Conservation (phyloP, 2,797 vertebrate species). For the Siniperca obscura region DNA sequence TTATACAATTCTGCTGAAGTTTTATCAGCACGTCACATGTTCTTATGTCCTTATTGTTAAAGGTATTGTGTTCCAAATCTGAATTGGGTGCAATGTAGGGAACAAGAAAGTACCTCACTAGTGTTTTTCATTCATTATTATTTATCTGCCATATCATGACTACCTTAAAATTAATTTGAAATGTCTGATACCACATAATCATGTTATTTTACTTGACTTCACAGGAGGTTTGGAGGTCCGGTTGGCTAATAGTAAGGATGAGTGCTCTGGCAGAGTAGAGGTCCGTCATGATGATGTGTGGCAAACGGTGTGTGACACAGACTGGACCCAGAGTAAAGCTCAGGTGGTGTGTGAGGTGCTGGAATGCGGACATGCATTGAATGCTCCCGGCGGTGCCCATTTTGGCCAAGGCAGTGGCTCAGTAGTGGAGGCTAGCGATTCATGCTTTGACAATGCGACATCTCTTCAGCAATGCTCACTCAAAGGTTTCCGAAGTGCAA, state of each 20-base stretch:
- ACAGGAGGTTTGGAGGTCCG: conserved; percentile 70
- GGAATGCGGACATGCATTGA: conserved; percentile 65
- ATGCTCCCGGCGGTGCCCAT: neutral
- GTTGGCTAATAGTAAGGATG: conserved; percentile 36
- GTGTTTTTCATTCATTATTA: neutral
- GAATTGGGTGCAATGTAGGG: neutral
- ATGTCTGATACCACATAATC: neutral
- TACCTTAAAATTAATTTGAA: neutral
- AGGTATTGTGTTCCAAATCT: neutral
- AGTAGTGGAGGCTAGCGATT: conserved; percentile 57
- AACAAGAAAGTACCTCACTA: neutral
- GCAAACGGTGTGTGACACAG: conserved; percentile 75
- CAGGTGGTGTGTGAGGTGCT: conserved; percentile 58
- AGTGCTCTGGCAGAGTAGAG: conserved; percentile 80
- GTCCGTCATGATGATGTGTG: conserved; percentile 60
- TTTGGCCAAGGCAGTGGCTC: conserved; percentile 65
- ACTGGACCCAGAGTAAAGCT: conserved; percentile 72
- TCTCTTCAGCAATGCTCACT: conserved; percentile 62
- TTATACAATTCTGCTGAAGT: too few relatives aligned
- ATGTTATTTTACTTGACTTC: conserved; percentile 17
- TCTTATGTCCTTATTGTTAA: neutral
- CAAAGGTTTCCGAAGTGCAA: conserved; percentile 58
- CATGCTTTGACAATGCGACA: conserved; percentile 64
- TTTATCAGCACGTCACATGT: neutral
- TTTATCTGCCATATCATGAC: neutral